phyloP scores from a whole-genome alignment of 2,888 invertebrate species.

The Pyrocoelia pectoralis region DNA sequence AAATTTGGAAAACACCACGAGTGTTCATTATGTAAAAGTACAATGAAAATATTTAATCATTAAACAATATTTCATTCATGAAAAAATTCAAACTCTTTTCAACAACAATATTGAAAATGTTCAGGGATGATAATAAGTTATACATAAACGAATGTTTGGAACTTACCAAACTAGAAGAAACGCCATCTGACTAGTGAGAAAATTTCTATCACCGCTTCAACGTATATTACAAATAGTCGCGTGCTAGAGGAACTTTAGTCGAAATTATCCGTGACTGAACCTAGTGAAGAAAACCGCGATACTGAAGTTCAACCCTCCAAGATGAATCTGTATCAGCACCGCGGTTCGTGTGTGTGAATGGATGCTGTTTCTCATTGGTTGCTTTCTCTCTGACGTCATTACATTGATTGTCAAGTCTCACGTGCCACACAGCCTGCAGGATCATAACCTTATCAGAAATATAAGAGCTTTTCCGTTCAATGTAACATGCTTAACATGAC shows the following conservation, averaged over 20 bases:
- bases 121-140: too few relatives aligned
- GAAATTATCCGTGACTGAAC: slow-evolving; percentile 42
- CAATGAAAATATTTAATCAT: too few relatives aligned
- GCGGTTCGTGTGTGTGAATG: slow-evolving; percentile 68
- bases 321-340: slow-evolving; percentile 58
- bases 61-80: too few relatives aligned
- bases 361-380: slow-evolving; percentile 70
- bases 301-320: slow-evolving; percentile 47
- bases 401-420: slow-evolving; percentile 73
- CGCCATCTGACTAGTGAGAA: not conserved
- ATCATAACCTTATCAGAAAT: slow-evolving; percentile 51
- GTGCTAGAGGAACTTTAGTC: slow-evolving; percentile 31
- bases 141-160: too few relatives aligned
- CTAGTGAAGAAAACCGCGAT: slow-evolving; percentile 46
- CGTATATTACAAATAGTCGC: slow-evolving; percentile 26
- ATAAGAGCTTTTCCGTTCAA: slow-evolving; percentile 39
- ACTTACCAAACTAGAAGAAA: not conserved
- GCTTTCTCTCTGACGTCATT: slow-evolving; percentile 72
- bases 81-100: too few relatives aligned
- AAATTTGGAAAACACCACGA: too few relatives aligned
- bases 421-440: slow-evolving; percentile 58
- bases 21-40: too few relatives aligned
- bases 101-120: too few relatives aligned
- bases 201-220: not conserved
- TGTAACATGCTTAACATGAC: slow-evolving; percentile 32